Evolutionary conservation across 2,888 invertebrate genomes (phyloP), one percentile per base, ranked within the genome.

Genomic region (Drymonia ruficornis): DNA sequence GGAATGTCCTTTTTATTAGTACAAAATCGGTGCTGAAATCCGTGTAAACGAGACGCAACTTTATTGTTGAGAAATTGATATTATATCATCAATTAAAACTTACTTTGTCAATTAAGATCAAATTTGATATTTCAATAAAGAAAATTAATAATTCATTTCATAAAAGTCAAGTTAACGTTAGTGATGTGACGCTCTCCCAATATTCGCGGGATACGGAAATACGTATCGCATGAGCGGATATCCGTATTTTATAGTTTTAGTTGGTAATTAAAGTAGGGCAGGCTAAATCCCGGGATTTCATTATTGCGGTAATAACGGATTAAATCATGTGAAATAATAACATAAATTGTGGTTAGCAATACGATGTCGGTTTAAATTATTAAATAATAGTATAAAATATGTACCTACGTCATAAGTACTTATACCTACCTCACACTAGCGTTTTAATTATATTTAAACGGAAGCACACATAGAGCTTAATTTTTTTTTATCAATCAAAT

Each of bases 191-290:
- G 11, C 7, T 9, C 16, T 16, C 7, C 15, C 40, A 8, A 5
- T 16, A 16, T 2, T 9, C 52, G 58, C 49, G 50, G 16, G 18
- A 23, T 23, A 23, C 23, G 23, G 23, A 9, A 31, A n/a, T n/a
- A 23, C 13, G 45, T 34, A 19, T 52, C 29, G 38, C 44, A 52
- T 57, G 28, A 58, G 65, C 66, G 50, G 58, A 53, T n/a, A n/a
- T n/a, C n/a, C n/a, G n/a, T n/a, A n/a, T 62, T 52, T 51, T 66
- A 59, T 64, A 53, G 55, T 59, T 59, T 62, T n/a, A 46, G 57
- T 50, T 44, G 15, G 50, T 50, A 58, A 65, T 65, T 65, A 53
- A 51, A 46, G 50, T 50, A 31, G 50, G 19, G 49, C 38, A 28
- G 45, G 52, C 58, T 50, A 58, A 55, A 66, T 66, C 55, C 36